Percentiles rank a stretch among this genome's conserved stretches.
These are phyloP conservation scores for Camelus bactrianus DNA, from an alignment of 2,113 vertebrate genomes.

Conservation along the genomic window DNA sequence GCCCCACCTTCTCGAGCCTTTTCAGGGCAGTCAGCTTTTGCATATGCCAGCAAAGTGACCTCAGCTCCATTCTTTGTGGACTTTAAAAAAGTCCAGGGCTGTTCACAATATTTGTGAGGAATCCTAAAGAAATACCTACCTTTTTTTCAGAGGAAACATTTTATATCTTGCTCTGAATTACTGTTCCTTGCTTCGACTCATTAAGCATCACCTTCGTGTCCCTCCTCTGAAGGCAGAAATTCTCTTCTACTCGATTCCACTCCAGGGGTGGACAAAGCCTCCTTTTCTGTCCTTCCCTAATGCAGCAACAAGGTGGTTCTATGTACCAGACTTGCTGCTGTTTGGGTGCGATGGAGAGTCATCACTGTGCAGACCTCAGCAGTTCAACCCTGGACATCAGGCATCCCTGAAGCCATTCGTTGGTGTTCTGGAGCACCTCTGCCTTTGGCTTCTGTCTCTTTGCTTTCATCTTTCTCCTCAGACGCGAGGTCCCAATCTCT, in stretches of 20 bases:
- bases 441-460: not conserved
- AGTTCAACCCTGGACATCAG: not conserved
- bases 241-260: not conserved
- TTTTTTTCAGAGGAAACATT: not conserved
- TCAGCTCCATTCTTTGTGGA: not conserved
- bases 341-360: not conserved
- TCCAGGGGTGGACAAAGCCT: not conserved
- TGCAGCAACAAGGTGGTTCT: not conserved
- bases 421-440: not conserved
- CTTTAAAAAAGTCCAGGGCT: not conserved
- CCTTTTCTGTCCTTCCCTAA: not conserved
- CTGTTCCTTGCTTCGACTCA: not conserved
- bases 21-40: not conserved
- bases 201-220: not conserved
- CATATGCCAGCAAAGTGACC: not conserved
- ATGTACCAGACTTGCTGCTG: not conserved
- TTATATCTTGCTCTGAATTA: not conserved
- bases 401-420: not conserved
- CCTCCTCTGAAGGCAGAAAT: not conserved
- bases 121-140: not conserved
- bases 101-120: not conserved
- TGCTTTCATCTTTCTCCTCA: not conserved
- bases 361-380: not conserved
- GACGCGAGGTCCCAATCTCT: not conserved
- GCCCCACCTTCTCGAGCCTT: not conserved